A percentile compares a stretch with the other conserved stretches of the same genome.
These are phyloP conservation scores for Craseonycteris thonglongyai DNA, from an alignment of 2,113 vertebrate genomes.

Conservation along the genomic window DNA sequence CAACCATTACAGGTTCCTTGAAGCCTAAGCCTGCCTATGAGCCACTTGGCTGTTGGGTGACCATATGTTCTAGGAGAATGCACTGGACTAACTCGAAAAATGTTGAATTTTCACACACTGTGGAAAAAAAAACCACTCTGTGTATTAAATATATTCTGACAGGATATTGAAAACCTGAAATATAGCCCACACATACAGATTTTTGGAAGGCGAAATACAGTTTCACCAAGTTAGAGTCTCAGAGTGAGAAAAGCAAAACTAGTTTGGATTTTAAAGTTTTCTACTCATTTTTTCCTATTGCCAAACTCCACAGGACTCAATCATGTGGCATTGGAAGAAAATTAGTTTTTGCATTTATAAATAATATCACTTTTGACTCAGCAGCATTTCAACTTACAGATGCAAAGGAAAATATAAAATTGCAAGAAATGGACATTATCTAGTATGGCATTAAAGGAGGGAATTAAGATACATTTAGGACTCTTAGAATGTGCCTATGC, in stretches of 20 bases:
- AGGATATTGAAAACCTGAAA: slow-evolving; percentile 29
- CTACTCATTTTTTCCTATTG: not conserved
- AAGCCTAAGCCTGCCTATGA: not conserved
- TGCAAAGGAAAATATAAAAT: not conserved
- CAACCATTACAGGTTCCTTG: not conserved
- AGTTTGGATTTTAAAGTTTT: slow-evolving; percentile 30
- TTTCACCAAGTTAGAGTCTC: not conserved
- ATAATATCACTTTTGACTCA: slow-evolving; percentile 1
- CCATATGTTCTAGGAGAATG: not conserved
- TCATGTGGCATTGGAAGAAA: not conserved
- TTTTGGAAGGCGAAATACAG: slow-evolving; percentile 36
- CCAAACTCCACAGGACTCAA: not conserved
- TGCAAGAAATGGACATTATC: not conserved
- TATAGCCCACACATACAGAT: not conserved
- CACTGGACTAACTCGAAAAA: not conserved
- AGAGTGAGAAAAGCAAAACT: not conserved
- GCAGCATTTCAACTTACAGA: not conserved
- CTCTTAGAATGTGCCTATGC: not conserved
- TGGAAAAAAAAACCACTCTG: not conserved
- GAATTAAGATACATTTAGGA: slow-evolving; percentile 6
- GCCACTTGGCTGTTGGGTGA: not conserved
- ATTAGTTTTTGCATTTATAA: slow-evolving; percentile 6
- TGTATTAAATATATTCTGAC: slow-evolving; percentile 3
- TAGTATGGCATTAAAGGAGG: not conserved
- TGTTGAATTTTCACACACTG: slow-evolving; percentile 5